phyloP scores from a whole-genome alignment of 35 echinoderm and acorn worm genomes.

The Heliocidaris erythrogramma region DNA sequence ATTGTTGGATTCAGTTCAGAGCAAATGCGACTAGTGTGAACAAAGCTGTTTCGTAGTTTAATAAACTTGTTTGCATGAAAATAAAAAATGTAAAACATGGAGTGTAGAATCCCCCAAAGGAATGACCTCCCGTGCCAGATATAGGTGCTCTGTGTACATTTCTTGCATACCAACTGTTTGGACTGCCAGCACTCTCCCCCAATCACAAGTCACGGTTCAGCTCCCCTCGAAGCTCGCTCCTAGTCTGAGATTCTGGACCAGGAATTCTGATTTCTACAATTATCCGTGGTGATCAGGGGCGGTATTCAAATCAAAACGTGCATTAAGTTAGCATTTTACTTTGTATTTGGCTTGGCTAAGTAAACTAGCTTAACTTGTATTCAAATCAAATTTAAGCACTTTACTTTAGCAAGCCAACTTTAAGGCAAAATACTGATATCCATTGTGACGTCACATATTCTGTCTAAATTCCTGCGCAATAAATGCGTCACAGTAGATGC shows the following conservation, averaged over 20 bases:
- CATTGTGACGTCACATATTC: too few relatives aligned
- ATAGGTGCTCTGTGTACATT: constrained; percentile 3
- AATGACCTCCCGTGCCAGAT: neutral
- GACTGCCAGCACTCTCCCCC: neutral
- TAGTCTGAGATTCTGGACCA: neutral
- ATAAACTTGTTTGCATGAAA: neutral
- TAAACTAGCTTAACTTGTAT: too few relatives aligned
- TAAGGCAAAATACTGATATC: too few relatives aligned
- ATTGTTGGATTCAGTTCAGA: too few relatives aligned
- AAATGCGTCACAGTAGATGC: too few relatives aligned
- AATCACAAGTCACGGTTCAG: neutral
- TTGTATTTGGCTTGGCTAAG: too few relatives aligned
- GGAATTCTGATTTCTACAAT: neutral
- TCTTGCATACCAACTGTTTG: constrained; percentile 10
- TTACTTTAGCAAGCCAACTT: too few relatives aligned
- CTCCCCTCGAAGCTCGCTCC: neutral
- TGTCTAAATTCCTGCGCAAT: too few relatives aligned
- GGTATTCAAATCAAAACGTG: too few relatives aligned
- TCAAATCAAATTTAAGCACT: too few relatives aligned
- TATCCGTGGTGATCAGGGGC: too few relatives aligned
- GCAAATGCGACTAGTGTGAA: neutral
- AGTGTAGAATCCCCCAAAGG: neutral
- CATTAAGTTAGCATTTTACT: too few relatives aligned
- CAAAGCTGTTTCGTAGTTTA: neutral
- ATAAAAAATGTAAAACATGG: neutral